Evolutionary conservation across 2,888 invertebrate species (phyloP), one percentile per base, ranked within the genome.

Genomic region (Myopa testacea): DNA sequence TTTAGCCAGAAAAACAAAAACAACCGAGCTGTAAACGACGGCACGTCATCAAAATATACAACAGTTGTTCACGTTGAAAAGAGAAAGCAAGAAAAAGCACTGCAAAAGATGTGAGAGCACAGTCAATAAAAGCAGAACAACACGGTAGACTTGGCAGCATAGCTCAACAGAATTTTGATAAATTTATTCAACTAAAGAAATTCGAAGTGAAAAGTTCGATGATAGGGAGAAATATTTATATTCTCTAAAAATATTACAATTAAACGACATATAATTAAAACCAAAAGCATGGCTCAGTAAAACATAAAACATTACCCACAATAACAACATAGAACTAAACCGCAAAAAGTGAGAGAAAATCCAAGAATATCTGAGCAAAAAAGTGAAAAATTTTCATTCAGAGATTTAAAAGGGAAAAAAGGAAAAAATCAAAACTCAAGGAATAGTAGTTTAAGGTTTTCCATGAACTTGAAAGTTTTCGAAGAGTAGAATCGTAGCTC

Each of bases 121-220:
- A 40, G 7, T 14, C 40, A 16, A 75, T 75, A 75, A 75, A 75
- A 75, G 75, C 75, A 75, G 40, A 45, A 26, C 16, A 69, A n/a
- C 40, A 12, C 10, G 14, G 58, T 19, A 16, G 55, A 68, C 37
- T 26, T 40, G 5, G 34, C 58, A 69, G 26, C 69, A 75, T 26
- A 75, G 45, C 69, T 75, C 34, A 60, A 69, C 26, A 45, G 75
- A 75, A 75, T 34, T 50, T 74, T 63, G 50, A 63, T 63, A 52
- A 74, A 19, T 69, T 68, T 82, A 83, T 81, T 83, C 80, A 83
- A 81, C 75, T 82, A 81, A 65, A 78, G 77, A 79, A 80, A 81
- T 78, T 79, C 80, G 60, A 81, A 82, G 81, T 77, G 81, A 81
- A 78, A 81, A 82, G 38, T 72, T 77, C 71, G 26, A 65, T 55